Base-by-base conservation (phyloP, 2,888 invertebrate species). In the Chloroclysta siterata region DNA sequence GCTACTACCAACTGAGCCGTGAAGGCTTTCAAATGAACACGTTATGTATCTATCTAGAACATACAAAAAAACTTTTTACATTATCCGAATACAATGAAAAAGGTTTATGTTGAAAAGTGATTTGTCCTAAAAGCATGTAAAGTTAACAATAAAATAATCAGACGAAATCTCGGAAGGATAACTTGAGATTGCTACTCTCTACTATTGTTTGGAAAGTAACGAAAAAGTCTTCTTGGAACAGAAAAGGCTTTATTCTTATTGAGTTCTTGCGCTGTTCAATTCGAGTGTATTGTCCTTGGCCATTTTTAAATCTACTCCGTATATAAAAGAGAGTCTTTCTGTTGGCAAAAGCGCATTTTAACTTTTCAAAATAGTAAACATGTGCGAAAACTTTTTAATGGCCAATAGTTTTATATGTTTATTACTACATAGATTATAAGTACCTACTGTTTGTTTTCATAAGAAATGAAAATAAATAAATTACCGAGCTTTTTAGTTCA, bases 231-330 rank as follows among this genome's bases (percentile, higher is more conserved):
- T 60, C 47, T 66, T 51, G 51, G 53, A 59, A 48, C 36, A 52
- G 59, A 39, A 61, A 63, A 57, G 44, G 17, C 54, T 60, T 63
- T 66, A 58, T 63, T 52, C 63, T 53, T 63, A 63, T 61, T 53
- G 60, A 66, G 50, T 63, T 61, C 52, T 50, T 55, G 14, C 50
- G 58, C 51, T 47, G 51, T 54, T 63, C 53, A 39, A 41, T 63
- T 54, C 52, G 55, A 28, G 41, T 36, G 46, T 60, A 60, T 62
- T 66, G 63, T 60, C 29, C 52, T 46, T 46, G 39, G 60, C 50
- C 8, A 46, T 55, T 61, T 60, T 51, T 51, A 51, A 55, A 60
- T 54, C 53, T 53, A 29, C 29, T 53, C 22, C 14, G 10, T 47
- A 22, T 22, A 46, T 50, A 44, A 36, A 33, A 15, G 48, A 60